These are phyloP conservation scores for Onychorhynchus coronatus DNA, from an alignment of 2,113 vertebrate genomes.

Conservation along the genomic window DNA sequence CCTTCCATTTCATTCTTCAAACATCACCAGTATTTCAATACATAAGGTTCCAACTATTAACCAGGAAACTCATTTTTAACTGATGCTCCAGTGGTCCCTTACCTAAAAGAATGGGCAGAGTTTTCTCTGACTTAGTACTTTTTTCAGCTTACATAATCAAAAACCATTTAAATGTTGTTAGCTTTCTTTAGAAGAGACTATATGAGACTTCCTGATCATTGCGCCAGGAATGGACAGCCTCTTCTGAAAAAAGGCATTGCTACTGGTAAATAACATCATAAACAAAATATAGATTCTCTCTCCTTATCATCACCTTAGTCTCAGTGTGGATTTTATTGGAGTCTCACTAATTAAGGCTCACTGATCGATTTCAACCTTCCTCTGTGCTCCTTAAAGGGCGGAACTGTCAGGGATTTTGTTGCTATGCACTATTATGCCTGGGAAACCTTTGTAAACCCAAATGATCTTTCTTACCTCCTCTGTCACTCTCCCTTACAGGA, in stretches of 20 bases:
- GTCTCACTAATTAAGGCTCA: slow-evolving; percentile 2
- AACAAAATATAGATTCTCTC: neutral
- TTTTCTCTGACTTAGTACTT: neutral
- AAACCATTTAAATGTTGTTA: neutral
- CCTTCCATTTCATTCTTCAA: neutral
- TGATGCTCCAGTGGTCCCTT: neutral
- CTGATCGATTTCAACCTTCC: neutral
- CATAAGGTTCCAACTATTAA: neutral
- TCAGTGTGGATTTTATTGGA: neutral
- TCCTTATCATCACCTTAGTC: neutral
- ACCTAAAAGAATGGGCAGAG: neutral
- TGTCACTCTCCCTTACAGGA: neutral
- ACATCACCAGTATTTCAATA: neutral
- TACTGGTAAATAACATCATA: neutral
- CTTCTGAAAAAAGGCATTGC: neutral
- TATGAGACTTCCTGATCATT: neutral
- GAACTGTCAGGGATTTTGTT: neutral
- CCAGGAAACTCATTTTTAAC: neutral
- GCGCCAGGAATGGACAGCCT: neutral
- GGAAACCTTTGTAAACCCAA: neutral
- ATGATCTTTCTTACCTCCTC: neutral
- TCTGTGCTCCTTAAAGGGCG: neutral
- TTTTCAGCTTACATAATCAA: neutral
- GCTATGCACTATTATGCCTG: neutral
- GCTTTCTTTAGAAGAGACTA: neutral